Evolutionary conservation across 2,888 invertebrate species (phyloP).

Genomic region (Cataglyphis albicans): DNA sequence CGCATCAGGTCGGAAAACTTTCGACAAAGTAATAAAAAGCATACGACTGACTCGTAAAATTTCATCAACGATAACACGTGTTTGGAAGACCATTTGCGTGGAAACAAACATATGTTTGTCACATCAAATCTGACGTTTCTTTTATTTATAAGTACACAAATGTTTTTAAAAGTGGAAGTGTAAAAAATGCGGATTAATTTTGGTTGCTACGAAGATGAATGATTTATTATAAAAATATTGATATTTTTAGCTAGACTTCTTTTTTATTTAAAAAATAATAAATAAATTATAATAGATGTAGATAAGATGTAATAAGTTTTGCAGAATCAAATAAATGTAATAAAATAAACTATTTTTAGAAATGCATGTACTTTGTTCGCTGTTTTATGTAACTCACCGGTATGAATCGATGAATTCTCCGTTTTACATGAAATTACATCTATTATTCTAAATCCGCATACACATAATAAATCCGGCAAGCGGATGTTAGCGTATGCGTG

Average conservation of each 20-base stretch:
- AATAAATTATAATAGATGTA: neutral
- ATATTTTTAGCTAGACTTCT: neutral
- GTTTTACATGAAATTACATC: neutral
- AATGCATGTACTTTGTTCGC: neutral
- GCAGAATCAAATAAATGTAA: neutral
- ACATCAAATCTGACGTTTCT: neutral
- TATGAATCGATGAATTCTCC: neutral
- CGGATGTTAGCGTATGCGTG: conserved; percentile 31
- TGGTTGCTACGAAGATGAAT: neutral
- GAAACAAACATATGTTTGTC: conserved; percentile 73
- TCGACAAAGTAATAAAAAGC: conserved; percentile 52
- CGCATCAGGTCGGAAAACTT: conserved; percentile 33
- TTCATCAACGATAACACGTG: conserved; percentile 60
- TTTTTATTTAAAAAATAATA: neutral
- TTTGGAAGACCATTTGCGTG: conserved; percentile 61
- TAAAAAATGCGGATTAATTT: neutral
- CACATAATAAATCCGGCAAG: neutral
- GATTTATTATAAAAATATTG: neutral
- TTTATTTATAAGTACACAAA: conserved; percentile 5
- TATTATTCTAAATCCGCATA: conserved; percentile 3
- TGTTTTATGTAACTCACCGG: neutral
- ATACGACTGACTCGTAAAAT: conserved; percentile 56
- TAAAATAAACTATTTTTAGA: neutral
- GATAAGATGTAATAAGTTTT: neutral
- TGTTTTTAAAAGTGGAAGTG: neutral